These are phyloP conservation scores for Passerculus sandwichensis DNA, from an alignment of 2,797 vertebrate genomes.

Conservation along the genomic window DNA sequence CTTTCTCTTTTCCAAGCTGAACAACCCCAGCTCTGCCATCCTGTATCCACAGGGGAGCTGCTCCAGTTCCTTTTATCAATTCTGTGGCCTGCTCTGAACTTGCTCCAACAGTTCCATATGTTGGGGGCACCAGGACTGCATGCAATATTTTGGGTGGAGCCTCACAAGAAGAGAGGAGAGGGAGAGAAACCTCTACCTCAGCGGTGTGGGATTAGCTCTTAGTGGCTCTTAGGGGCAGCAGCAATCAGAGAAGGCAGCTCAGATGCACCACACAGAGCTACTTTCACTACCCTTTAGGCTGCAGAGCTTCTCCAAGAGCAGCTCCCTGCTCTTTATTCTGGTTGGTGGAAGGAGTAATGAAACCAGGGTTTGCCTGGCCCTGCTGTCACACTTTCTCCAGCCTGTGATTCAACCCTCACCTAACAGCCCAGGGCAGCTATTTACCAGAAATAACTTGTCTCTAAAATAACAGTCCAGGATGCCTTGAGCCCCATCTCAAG, in stretches of 20 bases:
- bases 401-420: not conserved
- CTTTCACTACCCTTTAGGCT: constrained; percentile 41
- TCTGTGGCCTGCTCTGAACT: not conserved
- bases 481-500: not conserved
- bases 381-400: not conserved
- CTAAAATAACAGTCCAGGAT: not conserved
- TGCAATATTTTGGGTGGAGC: not conserved
- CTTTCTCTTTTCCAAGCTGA: not conserved
- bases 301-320: constrained; percentile 46
- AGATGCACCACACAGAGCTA: constrained; percentile 25
- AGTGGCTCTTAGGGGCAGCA: constrained; percentile 7
- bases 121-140: not conserved
- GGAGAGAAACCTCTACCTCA: not conserved
- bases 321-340: constrained; percentile 38
- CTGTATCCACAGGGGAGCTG: not conserved
- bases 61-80: not conserved
- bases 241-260: constrained; percentile 21
- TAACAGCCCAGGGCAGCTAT: not conserved
- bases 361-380: constrained; percentile 10
- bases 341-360: constrained; percentile 44
- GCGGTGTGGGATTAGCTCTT: not conserved
- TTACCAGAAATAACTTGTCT: not conserved
- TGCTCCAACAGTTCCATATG: not conserved
- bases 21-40: not conserved
- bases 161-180: not conserved